Percentiles rank a stretch among this genome's conserved stretches.
Evolutionary conservation across 2,113 vertebrate species (phyloP).

Genomic region (Platycercus adscitus): DNA sequence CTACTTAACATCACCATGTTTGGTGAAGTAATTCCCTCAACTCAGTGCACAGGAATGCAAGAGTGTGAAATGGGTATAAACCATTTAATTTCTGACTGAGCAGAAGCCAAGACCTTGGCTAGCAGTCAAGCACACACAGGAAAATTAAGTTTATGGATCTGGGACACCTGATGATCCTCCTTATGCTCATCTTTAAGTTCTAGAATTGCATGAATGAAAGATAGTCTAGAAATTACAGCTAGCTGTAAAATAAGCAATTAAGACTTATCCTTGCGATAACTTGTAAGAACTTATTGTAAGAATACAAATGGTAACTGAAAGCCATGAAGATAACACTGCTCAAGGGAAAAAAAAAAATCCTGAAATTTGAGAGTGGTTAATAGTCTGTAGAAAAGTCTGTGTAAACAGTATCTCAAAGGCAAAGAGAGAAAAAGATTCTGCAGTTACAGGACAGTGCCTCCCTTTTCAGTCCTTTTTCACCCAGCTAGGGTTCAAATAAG

Average conservation of each 20-base stretch:
- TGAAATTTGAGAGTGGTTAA: background rate
- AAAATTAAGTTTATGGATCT: conserved; percentile 28
- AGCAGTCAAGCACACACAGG: background rate
- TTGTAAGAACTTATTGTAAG: background rate
- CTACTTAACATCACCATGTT: background rate
- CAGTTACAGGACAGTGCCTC: background rate
- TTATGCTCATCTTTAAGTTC: background rate
- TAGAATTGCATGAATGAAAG: background rate
- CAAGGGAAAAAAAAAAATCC: background rate
- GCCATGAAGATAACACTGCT: background rate
- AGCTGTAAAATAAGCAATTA: background rate
- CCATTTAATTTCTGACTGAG: conserved; percentile 15
- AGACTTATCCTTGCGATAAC: background rate
- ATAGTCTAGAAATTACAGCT: background rate
- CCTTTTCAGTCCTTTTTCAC: background rate
- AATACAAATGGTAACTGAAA: background rate
- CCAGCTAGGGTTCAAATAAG: background rate
- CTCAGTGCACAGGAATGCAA: background rate
- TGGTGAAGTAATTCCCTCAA: background rate
- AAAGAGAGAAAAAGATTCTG: background rate
- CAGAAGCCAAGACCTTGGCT: conserved; percentile 34
- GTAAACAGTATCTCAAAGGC: background rate
- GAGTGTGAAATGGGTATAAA: conserved; percentile 35
- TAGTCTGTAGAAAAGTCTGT: background rate
- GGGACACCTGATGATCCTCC: background rate